Percentiles rank a stretch among this genome's conserved stretches.
Evolutionary conservation across 2,113 vertebrate genomes (phyloP).

Genomic region (Archocentrus centrarchus): DNA sequence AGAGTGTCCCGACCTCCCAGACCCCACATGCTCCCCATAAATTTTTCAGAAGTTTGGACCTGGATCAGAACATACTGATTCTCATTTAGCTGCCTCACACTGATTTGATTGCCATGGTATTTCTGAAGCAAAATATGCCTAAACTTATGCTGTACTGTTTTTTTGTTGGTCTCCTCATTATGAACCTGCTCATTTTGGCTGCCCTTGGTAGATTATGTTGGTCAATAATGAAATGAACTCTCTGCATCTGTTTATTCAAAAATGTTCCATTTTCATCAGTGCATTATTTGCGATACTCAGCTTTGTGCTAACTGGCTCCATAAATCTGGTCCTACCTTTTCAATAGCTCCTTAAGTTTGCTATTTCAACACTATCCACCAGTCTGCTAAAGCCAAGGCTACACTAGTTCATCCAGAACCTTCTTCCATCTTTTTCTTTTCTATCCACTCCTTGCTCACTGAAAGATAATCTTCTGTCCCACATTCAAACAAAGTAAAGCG

Average conservation of each 20-base stretch:
- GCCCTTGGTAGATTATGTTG: neutral
- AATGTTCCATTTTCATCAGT: neutral
- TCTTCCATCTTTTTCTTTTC: neutral
- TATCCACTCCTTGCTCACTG: neutral
- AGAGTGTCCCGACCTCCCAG: too few species aligned
- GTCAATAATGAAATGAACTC: neutral
- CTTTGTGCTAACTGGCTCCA: neutral
- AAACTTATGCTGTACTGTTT: too few species aligned
- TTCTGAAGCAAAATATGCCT: too few species aligned
- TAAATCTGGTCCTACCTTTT: neutral
- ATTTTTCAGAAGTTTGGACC: too few species aligned
- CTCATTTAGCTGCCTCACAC: too few species aligned
- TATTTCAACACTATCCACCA: neutral
- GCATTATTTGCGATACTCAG: neutral
- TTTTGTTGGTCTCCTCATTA: neutral
- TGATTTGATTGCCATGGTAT: too few species aligned
- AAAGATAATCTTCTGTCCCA: slow-evolving; percentile 35
- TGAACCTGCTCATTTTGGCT: neutral
- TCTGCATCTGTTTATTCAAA: too few species aligned
- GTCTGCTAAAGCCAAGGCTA: neutral
- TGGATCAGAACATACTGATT: too few species aligned
- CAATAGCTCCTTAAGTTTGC: neutral
- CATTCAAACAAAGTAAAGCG: slow-evolving; percentile 31
- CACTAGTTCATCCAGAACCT: neutral
- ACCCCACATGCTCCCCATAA: too few species aligned